Evolutionary conservation across 2,888 invertebrate genomes (phyloP), one percentile per base, ranked within the genome.

Genomic region (Lithosia quadra): DNA sequence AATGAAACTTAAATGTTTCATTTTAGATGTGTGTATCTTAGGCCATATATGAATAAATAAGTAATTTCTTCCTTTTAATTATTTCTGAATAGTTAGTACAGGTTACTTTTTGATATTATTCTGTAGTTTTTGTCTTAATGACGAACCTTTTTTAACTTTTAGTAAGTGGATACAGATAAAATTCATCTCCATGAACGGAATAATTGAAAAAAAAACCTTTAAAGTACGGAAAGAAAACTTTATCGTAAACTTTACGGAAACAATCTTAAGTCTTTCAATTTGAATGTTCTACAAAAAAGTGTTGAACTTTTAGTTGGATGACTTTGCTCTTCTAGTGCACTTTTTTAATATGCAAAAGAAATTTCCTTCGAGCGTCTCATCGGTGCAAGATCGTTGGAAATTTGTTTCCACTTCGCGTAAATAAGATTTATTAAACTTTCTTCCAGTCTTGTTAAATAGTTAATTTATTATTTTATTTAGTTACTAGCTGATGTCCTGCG

Each of bases 201-300:
- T 56, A 64, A 71, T 69, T 59, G 28, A 69, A 60, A 73, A 71
- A 67, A 75, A 67, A 67, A 22, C 60, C 36, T 53, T 60, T n/a
- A 18, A 55, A 71, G 66, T 56, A 71, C 62, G 36, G 59, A 65
- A 56, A 70, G 66, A 65, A 66, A 68, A 77, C n/a, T 77, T 78
- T 75, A 80, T 81, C 74, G 80, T 73, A 78, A 82, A 79, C 68
- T 77, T 78, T 49, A 70, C 62, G 68, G 49, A 74, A 79, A 79
- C 74, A 77, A 79, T 76, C 77, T 80, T 65, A 75, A 79, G 77
- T 75, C 79, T 80, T 82, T 82, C 77, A 80, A 80, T 80, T 82
- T 79, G 74, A 82, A 73, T 73, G 73, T 72, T 63, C 69, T 67
- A 74, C 71, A 78, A 82, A 77, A 73, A 80, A 76, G 72, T 79